Conservation (phyloP, 2,888 invertebrate genomes). For the Phoenoteleia sp. region DNA sequence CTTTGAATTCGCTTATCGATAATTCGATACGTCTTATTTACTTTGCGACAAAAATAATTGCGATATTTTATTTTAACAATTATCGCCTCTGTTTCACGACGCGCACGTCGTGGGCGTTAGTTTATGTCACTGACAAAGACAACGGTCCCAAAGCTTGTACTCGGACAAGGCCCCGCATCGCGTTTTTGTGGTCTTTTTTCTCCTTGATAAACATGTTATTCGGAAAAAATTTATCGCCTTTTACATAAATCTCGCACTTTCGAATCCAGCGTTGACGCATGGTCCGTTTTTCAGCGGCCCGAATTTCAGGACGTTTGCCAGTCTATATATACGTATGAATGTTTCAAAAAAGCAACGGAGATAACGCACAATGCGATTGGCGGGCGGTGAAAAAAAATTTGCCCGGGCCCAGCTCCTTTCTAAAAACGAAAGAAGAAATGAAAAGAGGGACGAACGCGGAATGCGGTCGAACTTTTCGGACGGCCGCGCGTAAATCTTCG, state of each 20-base stretch:
- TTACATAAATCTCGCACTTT: constrained; percentile 39
- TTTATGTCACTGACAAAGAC: too few species aligned
- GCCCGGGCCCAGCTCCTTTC: constrained; percentile 28
- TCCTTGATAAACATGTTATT: constrained; percentile 10
- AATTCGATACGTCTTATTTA: constrained; percentile 23
- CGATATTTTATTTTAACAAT: too few species aligned
- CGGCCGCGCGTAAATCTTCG: constrained; percentile 53
- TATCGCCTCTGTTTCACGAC: too few species aligned
- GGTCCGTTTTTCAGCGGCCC: constrained; percentile 18
- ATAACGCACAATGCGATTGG: constrained; percentile 12
- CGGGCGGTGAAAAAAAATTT: constrained; percentile 17
- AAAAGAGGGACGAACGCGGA: constrained; percentile 51
- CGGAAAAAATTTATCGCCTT: constrained; percentile 11
- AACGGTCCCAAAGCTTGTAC: background rate
- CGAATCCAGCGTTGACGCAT: background rate
- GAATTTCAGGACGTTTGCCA: background rate
- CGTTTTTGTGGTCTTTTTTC: constrained; percentile 1
- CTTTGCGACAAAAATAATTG: too few species aligned
- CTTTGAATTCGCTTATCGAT: constrained; percentile 37
- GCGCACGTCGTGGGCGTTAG: background rate
- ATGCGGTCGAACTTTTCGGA: constrained; percentile 67
- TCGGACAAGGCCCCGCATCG: background rate
- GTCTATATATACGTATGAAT: background rate
- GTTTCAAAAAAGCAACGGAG: constrained; percentile 5
- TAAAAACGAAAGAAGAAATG: constrained; percentile 55